Percentiles rank a stretch among this genome's conserved stretches.
Evolutionary conservation across 2,113 vertebrate species (phyloP).

Genomic region (Stegostoma tigrinum): DNA sequence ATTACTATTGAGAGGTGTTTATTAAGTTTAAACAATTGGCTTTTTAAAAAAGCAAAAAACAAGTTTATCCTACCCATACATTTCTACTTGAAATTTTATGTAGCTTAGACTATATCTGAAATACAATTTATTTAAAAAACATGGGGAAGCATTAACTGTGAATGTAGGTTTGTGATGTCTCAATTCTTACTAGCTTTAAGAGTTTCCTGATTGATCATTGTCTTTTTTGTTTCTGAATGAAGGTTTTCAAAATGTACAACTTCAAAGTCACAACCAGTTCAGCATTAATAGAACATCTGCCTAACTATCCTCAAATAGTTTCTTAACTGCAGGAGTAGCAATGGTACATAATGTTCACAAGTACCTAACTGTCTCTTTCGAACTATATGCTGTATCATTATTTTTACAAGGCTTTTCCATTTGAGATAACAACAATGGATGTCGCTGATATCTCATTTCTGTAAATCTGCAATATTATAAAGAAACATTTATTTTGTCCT

Average conservation of each 20-base stretch:
- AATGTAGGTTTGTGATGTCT: background rate
- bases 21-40: conserved; percentile 31
- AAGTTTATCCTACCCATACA: background rate
- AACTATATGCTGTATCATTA: background rate
- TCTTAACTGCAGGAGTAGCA: background rate
- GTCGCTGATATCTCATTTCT: background rate
- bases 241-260: background rate
- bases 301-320: background rate
- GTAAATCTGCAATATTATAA: background rate
- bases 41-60: background rate
- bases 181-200: background rate
- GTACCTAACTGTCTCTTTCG: background rate
- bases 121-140: background rate
- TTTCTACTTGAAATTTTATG: background rate
- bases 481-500: conserved; percentile 3
- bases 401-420: background rate
- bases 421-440: background rate
- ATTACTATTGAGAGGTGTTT: background rate
- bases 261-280: background rate
- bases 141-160: background rate
- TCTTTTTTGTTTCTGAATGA: background rate
- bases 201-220: background rate
- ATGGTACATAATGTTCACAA: background rate
- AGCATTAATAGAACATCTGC: background rate
- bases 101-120: background rate